Evolutionary conservation across 2,888 invertebrate genomes (phyloP).

Genomic region (Pseudococcus viburni): DNA sequence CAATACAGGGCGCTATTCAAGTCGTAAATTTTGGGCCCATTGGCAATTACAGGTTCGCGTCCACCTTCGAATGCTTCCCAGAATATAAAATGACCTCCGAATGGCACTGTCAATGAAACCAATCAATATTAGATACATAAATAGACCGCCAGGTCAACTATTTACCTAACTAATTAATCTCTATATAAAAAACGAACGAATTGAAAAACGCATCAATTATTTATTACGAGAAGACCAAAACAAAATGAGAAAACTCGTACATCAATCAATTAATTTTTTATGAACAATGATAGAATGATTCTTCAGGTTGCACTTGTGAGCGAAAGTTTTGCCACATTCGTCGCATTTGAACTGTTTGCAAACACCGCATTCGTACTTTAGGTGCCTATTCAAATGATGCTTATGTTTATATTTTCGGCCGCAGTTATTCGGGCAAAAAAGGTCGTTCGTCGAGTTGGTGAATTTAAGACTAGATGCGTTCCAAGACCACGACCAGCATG

Average conservation of each 20-base stretch:
- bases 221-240: not conserved
- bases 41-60: slow-evolving; percentile 2
- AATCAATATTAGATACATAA: slow-evolving; percentile 30
- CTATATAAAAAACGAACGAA: not conserved
- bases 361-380: slow-evolving; percentile 70
- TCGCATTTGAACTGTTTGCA: slow-evolving; percentile 71
- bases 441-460: not conserved
- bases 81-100: slow-evolving; percentile 45
- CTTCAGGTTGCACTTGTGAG: slow-evolving; percentile 60
- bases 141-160: not conserved
- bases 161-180: not conserved
- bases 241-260: not conserved
- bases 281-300: slow-evolving; percentile 60
- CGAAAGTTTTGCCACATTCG: slow-evolving; percentile 63
- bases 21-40: slow-evolving; percentile 59
- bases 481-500: not conserved
- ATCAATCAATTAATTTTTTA: slow-evolving; percentile 47
- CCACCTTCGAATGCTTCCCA: slow-evolving; percentile 52
- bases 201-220: not conserved
- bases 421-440: slow-evolving; percentile 68
- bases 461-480: slow-evolving; percentile 7
- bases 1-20: slow-evolving; percentile 58
- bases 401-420: slow-evolving; percentile 67
- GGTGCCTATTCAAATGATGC: slow-evolving; percentile 67
- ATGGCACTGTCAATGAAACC: slow-evolving; percentile 54